Base-by-base conservation (phyloP, 2,888 invertebrate species). In the Ctenicera cuprea region DNA sequence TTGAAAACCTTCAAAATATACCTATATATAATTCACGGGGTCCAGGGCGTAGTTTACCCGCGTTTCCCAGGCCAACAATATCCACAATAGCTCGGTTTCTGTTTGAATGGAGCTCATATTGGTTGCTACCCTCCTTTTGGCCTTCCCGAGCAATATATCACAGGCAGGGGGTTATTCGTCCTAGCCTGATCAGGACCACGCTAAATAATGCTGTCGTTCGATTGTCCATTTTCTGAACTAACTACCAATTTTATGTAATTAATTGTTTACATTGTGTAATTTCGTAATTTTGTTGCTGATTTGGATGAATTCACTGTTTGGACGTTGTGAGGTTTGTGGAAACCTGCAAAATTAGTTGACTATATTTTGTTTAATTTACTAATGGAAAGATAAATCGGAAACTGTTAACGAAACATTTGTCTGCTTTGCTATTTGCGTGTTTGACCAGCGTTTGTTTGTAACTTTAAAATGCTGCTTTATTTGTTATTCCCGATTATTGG, bases 61-160 rank as follows among this genome's bases (percentile, higher is more conserved):
- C 54, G 64, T 48, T 37, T 64, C 50, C 50, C 57, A 57, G 26
- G 57, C 50, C 41, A 50, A 63, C 52, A 63, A 70, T 70, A 63
- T 37, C 20, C 54, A 70, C 70, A 63, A 63, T 67, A 63, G 63
- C 41, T 43, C 38, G 43, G 57, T 50, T 61, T 63, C 52, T 63
- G 62, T 43, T 54, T 70, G 52, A 70, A 63, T 71, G 22, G 54
- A 67, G 54, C 67, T 71, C 71, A 65, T 71, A 65, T 65, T 70
- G 64, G 57, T 71, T 54, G 65, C 45, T 70, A 70, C 63, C 43
- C 70, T 70, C 70, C 33, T 62, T 63, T 54, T 33, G 43, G 41
- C 63, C 38, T 45, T 61, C 43, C 61, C 20, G 45, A 65, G 18
- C 26, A 63, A 70, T 70, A 70, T 70, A 70, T 70, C 63, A 63